Evolutionary conservation across 2,888 invertebrate genomes (phyloP).

Genomic region (Acanthosoma haemorrhoidale): DNA sequence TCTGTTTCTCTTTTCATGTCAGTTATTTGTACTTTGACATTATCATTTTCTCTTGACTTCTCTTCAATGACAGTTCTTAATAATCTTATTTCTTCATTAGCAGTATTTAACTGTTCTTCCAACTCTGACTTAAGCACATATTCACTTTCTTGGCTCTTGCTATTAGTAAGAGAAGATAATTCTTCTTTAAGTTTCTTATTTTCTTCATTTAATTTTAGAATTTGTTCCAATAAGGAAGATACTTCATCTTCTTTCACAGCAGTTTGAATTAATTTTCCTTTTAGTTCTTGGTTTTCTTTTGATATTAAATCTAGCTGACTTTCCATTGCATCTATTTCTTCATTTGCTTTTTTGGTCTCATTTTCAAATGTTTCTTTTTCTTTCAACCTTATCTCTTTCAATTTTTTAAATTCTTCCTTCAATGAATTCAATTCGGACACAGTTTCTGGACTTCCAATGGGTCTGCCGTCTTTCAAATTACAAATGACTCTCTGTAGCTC

Average conservation of each 20-base stretch:
- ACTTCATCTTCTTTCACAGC: conserved; percentile 36
- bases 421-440: conserved; percentile 19
- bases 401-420: conserved; percentile 22
- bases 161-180: neutral
- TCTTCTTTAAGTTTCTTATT: conserved; percentile 23
- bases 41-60: conserved; percentile 17
- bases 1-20: neutral
- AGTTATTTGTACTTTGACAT: neutral
- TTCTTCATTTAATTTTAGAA: conserved; percentile 33
- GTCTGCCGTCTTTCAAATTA: conserved; percentile 26
- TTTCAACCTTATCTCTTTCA: conserved; percentile 24
- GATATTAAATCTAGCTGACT: conserved; percentile 35
- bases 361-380: conserved; percentile 43
- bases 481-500: conserved; percentile 29
- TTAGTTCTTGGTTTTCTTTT: neutral
- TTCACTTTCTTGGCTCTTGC: neutral
- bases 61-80: conserved; percentile 1
- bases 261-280: conserved; percentile 14
- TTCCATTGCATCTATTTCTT: conserved; percentile 43
- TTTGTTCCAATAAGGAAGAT: conserved; percentile 31
- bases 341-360: conserved; percentile 41
- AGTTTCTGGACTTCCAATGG: neutral
- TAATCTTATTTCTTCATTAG: neutral
- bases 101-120: neutral
- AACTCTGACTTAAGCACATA: neutral